Evolutionary conservation across 2,888 invertebrate genomes (phyloP), one percentile per base, ranked within the genome.

Genomic region (Hydropsyche betteni): DNA sequence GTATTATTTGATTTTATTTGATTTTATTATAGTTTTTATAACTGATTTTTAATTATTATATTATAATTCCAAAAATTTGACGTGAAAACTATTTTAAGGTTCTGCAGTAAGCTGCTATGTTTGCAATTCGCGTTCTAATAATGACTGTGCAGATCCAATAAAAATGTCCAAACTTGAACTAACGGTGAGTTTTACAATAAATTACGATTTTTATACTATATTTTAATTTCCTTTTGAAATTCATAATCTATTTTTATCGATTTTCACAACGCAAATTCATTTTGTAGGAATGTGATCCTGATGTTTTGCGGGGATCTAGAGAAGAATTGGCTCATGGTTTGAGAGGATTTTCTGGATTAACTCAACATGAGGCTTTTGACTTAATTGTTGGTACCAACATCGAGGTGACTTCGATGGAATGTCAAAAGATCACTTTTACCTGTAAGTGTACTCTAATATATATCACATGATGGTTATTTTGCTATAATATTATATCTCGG

Each of bases 31-130:
- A 24, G 24, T 24, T 24, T n/a, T 24, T 24, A 24, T 24, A 2
- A 24, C 2, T 2, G 24, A 24, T 1, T 2, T 24, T 24, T 24
- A 24, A 24, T 2, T 24, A 2, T 24, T 24, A n/a, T n/a, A n/a
- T n/a, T n/a, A n/a, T n/a, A n/a, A n/a, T 44, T 44, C 3, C 2
- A 44, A 44, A 44, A 8, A 44, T 44, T 24, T 58, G 16, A 16
- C 24, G 12, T 53, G 8, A 6, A 53, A 5, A 6, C 16, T 58
- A 58, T 44, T 44, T 74, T 36, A 74, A 80, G 80, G 78, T 64
- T n/a, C 51, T 10, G 80, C 77, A 16, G 77, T 80, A 55, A 71
- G 77, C 50, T 80, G 80, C 75, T 80, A 79, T 75, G 78, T 79
- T 33, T 80, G 80, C 75, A 77, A 78, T 24, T 80, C 80, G 12